A percentile compares a stretch with the other conserved stretches of the same genome.
phyloP scores from a whole-genome alignment of 1,140 invertebrate species.

The Drosophila pallidifrons region DNA sequence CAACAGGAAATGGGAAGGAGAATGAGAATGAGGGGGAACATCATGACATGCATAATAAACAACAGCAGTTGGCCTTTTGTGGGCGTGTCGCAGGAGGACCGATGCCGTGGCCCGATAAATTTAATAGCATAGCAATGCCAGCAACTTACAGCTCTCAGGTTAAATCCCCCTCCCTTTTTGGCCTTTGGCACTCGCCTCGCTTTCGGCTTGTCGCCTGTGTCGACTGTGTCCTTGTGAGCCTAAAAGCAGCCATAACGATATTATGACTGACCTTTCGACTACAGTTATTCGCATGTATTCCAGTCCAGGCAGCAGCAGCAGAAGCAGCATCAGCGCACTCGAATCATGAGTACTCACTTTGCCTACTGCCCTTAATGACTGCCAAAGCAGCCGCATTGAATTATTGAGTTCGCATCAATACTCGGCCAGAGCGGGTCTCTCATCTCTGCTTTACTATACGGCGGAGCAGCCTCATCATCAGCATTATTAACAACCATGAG shows the following conservation, averaged over 20 bases:
- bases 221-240: conserved; percentile 40
- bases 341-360: conserved; percentile 10
- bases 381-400: conserved; percentile 53
- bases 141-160: conserved; percentile 17
- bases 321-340: conserved; percentile 13
- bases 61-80: conserved; percentile 43
- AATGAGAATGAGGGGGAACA: neutral
- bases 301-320: neutral
- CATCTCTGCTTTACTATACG: neutral
- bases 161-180: neutral
- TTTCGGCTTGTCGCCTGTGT: neutral
- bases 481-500: conserved; percentile 68
- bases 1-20: neutral
- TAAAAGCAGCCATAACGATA: conserved; percentile 53
- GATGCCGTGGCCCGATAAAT: conserved; percentile 42
- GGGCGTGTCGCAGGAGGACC: conserved; percentile 19
- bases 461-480: conserved; percentile 34
- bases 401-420: conserved; percentile 68
- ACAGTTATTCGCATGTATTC: conserved; percentile 36
- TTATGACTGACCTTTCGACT: conserved; percentile 52
- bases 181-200: neutral
- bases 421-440: neutral
- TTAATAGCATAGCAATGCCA: conserved; percentile 41
- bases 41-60: conserved; percentile 65
- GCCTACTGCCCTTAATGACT: conserved; percentile 35